Evolutionary conservation across 2,797 vertebrate genomes (phyloP).

Genomic region (Moxostoma hubbsi): DNA sequence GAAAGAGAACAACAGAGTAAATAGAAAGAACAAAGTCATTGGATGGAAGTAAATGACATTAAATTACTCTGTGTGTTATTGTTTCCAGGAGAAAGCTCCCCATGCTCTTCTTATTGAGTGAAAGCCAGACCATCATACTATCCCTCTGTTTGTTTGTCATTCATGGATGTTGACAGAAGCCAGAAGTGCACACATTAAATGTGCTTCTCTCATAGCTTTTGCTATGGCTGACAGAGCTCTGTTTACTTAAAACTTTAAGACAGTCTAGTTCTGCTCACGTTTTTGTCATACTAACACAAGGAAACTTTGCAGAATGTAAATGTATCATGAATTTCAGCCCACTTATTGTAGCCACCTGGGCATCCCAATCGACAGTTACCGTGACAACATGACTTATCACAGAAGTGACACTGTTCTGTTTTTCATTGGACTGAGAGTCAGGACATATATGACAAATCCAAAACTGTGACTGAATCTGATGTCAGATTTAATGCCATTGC

Average conservation of each 20-base stretch:
- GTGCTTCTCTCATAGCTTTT: constrained; percentile 27
- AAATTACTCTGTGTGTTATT: too few relatives aligned
- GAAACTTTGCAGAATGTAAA: constrained; percentile 32
- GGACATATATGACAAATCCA: constrained; percentile 15
- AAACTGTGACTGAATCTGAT: constrained; percentile 1
- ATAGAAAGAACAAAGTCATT: too few relatives aligned
- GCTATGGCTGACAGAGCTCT: not conserved
- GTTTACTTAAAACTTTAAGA: constrained; percentile 24
- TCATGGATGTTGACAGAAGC: constrained; percentile 18
- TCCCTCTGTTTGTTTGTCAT: not conserved
- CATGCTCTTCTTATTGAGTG: not conserved
- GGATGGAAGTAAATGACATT: too few relatives aligned
- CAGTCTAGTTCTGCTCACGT: constrained; percentile 3
- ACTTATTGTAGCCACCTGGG: constrained; percentile 41
- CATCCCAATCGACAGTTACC: constrained; percentile 40
- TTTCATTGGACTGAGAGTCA: constrained; percentile 9
- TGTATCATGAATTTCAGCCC: constrained; percentile 38
- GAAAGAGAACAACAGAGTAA: too few relatives aligned
- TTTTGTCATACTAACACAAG: constrained; percentile 17
- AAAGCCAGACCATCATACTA: constrained; percentile 11
- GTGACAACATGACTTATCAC: constrained; percentile 51
- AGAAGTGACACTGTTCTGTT: constrained; percentile 17
- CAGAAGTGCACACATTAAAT: not conserved
- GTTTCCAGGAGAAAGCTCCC: not conserved
- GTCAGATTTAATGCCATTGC: not conserved